Base-by-base conservation (phyloP, 2,888 invertebrate genomes). In the Philereme vetulata region DNA sequence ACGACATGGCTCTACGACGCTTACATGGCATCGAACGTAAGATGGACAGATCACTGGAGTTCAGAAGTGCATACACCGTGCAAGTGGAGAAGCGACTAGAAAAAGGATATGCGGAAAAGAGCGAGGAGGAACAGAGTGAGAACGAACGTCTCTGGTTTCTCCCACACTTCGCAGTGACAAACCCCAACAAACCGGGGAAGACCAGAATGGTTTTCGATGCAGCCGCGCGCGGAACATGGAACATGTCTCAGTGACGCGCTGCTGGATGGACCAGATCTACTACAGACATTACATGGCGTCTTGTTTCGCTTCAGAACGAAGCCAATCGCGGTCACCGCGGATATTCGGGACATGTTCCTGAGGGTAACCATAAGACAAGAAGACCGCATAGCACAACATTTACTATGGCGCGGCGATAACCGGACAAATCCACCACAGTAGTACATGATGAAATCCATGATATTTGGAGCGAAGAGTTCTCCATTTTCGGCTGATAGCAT, bases 1-100 rank as follows among this genome's bases (percentile, higher is more conserved):
- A 43, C 43, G 10, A 43, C 43, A 43, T 43, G 43, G 43, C 43
- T 9, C 9, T 43, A 45, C 45, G 45, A n/a, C n/a, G n/a, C n/a
- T n/a, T n/a, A n/a, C n/a, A n/a, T n/a, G n/a, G n/a, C n/a, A n/a
- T n/a, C n/a, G 6, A 11, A 32, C 21, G 45, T 6, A 32, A 45
- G 45, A 45, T 45, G 45, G 45, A 45, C 5, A 45, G n/a, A 21
- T 45, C 32, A 21, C 42, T 9, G 4, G 42, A 42, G 42, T 42
- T 42, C 9, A 42, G 9, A 9, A n/a, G 9, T 4, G 42, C 42
- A 4, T 42, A 42, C 42, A 42, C 7, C 4, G 9, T 9, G 36
- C n/a, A n/a, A n/a, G n/a, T n/a, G n/a, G n/a, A n/a, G n/a, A n/a
- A n/a, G n/a, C n/a, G n/a, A n/a, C n/a, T n/a, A n/a, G n/a, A n/a